Conservation (phyloP, 2,888 invertebrate species). For the Drosophila basisetae region DNA sequence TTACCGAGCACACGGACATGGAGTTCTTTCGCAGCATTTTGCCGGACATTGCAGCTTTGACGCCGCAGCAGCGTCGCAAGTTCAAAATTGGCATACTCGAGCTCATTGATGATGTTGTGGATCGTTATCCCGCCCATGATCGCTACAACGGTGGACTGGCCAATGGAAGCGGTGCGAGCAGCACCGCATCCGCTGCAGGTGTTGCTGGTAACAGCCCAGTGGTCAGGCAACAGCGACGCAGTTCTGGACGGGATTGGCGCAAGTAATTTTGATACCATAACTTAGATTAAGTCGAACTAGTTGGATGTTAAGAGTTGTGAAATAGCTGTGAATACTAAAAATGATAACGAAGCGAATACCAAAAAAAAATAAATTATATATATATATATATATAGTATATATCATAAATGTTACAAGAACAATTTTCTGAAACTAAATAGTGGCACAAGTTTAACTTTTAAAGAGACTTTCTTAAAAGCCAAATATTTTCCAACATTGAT, state of each 20-base stretch:
- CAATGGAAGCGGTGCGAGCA: constrained; percentile 35
- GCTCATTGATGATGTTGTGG: constrained; percentile 86
- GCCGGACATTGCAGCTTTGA: constrained; percentile 86
- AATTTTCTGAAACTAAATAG: neutral
- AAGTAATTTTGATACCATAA: constrained; percentile 45
- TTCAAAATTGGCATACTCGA: constrained; percentile 86
- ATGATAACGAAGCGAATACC: constrained; percentile 1
- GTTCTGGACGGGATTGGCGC: constrained; percentile 75
- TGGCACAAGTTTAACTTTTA: neutral
- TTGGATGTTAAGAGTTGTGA: constrained; percentile 26
- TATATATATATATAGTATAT: neutral
- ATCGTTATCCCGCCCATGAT: constrained; percentile 79
- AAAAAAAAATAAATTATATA: constrained; percentile 8
- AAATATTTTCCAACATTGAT: neutral
- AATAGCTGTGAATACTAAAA: constrained; percentile 7
- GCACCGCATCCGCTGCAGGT: constrained; percentile 3
- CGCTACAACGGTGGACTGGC: constrained; percentile 52
- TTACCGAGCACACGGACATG: constrained; percentile 81
- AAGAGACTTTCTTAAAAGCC: neutral
- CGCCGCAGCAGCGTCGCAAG: constrained; percentile 86
- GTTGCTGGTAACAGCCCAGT: constrained; percentile 19
- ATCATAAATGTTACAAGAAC: neutral
- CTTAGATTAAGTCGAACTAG: constrained; percentile 13
- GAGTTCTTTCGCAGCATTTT: constrained; percentile 87
- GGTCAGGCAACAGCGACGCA: constrained; percentile 50